Conservation (phyloP, 2,113 vertebrate species). For the Notothenia coriiceps region DNA sequence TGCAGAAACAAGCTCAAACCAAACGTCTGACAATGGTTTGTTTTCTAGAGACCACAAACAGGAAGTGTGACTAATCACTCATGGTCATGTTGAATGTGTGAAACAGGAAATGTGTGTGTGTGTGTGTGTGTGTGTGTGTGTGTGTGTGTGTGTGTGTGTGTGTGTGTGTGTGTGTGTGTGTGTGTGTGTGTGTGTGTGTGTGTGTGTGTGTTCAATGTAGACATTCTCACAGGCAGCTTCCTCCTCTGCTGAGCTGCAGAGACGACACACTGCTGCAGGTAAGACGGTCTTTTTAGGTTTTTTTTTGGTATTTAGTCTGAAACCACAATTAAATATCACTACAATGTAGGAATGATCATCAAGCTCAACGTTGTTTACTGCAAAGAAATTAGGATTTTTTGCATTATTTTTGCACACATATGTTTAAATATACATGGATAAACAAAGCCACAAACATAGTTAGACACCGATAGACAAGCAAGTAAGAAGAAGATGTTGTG, state of each 20-base stretch:
- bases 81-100: neutral
- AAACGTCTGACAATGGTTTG: neutral
- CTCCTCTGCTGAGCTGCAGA: constrained; percentile 6
- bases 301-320: neutral
- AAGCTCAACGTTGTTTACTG: neutral
- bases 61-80: too few species aligned
- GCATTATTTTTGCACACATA: neutral
- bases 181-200: neutral
- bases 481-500: too few species aligned
- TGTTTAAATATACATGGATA: neutral
- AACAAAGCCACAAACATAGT: neutral
- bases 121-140: neutral
- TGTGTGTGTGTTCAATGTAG: neutral
- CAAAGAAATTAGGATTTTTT: neutral
- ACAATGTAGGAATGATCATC: neutral
- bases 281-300: neutral
- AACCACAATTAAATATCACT: neutral
- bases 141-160: constrained; percentile 12
- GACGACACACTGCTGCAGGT: constrained; percentile 8
- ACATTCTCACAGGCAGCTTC: constrained; percentile 5
- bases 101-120: constrained; percentile 51
- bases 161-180: constrained; percentile 15
- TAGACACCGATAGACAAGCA: neutral
- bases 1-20: too few species aligned
- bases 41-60: neutral